Percentiles rank a stretch among this genome's conserved stretches.
phyloP scores from a whole-genome alignment of 2,113 vertebrate genomes.

The Bambusicola thoracicus region DNA sequence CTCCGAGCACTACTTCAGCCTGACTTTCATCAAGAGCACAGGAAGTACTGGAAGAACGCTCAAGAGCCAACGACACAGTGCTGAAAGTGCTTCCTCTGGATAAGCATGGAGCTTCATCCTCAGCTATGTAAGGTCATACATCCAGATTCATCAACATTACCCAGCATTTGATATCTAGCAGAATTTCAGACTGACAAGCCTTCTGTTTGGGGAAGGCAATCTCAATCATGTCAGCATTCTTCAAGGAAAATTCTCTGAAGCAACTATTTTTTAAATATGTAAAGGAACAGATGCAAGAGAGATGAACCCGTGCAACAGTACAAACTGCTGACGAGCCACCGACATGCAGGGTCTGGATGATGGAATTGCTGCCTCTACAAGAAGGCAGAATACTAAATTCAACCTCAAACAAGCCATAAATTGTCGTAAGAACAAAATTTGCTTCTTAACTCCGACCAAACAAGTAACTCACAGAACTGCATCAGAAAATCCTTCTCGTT shows the following conservation, averaged over 20 bases:
- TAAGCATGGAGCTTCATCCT: not conserved
- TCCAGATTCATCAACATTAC: not conserved
- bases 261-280: not conserved
- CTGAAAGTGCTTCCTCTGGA: not conserved
- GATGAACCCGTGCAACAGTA: not conserved
- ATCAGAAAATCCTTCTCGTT: not conserved
- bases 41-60: not conserved
- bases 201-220: not conserved
- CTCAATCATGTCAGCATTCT: not conserved
- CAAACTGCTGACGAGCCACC: slow-evolving; percentile 29
- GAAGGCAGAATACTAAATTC: not conserved
- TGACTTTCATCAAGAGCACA: not conserved
- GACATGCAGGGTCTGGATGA: not conserved
- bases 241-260: slow-evolving; percentile 9
- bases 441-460: not conserved
- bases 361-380: not conserved
- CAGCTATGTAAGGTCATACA: not conserved
- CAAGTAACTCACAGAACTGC: not conserved
- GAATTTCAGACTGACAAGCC: not conserved
- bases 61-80: not conserved
- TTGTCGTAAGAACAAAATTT: not conserved
- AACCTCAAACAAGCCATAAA: not conserved
- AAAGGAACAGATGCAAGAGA: not conserved
- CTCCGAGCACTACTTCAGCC: not conserved
- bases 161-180: not conserved